Base-by-base conservation (phyloP, 2,888 invertebrate genomes). In the Hemithea aestivaria region DNA sequence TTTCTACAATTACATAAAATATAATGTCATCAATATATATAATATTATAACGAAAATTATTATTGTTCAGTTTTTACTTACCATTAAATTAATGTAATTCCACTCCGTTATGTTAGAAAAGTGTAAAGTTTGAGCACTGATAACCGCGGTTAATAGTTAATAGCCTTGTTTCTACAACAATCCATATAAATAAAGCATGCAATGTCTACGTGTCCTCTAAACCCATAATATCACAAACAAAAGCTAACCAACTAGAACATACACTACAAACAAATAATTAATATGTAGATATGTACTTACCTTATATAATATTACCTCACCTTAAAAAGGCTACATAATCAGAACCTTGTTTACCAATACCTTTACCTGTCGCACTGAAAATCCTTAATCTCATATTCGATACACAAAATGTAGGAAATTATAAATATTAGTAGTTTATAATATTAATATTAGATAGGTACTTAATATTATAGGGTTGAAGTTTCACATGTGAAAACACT, bases 401-500 rank as follows among this genome's bases (percentile, higher is more conserved):
- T 71, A 67, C 71, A 67, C 41, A 68, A 62, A 71, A 73, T 73
- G 76, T 73, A 73, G 53, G 5, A 66, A 66, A 43, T 42, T 70
- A 70, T 69, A 73, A 73, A 58, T 69, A 84, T 84, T 84, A 84
- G 84, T 84, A 84, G 55, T 80, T 80, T 74, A 83, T 81, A 80
- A 79, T 83, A 45, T 45, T 38, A 78, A 73, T 80, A 82, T 76
- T 80, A 83, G 70, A 80, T 82, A 81, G 67, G 77, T 77, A 66
- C 53, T 57, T 53, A 56, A 79, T 74, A 73, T 72, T 69, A 75
- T 74, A 76, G 69, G 75, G 72, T 81, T 73, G 76, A 71, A 75
- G 79, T 83, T 85, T 87, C 87, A 87, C 87, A 87, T 87, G 87
- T 87, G 87, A 87, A 84, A 84, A 87, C 87, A 87, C 85, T 83